Base-by-base conservation (phyloP, 2,113 vertebrate genomes). In the Thryonomys swinderianus region DNA sequence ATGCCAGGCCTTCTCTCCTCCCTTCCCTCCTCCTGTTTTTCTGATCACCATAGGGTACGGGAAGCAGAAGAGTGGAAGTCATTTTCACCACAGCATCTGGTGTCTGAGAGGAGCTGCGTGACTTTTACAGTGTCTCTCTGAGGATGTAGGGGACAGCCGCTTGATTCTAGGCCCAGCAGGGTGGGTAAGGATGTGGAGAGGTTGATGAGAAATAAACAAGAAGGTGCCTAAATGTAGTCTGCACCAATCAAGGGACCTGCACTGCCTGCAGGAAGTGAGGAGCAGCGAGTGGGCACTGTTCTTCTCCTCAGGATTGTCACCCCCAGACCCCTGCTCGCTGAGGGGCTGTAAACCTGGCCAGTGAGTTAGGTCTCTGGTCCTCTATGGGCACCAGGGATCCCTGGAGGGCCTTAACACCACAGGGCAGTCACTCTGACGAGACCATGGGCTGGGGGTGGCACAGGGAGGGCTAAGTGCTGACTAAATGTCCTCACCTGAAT, bases 131-230 rank as follows among this genome's bases (percentile, higher is more conserved):
- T 66, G 0, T 86, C 59, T 90, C 86, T n/a, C 66, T 82, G 37
- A 78, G 90, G 69, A 88, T 30, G 66, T 55, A n/a, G 74, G n/a
- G 55, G 82, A 91, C 45, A 0, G 59, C 2, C 16, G 40, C 57
- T 94, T 61, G 64, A 94, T 92, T 95, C 83, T 17, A 7, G 9
- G 42, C 95, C 30, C 97, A 23, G 90, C 71, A 40, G 25, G 66
- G 66, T 64, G 62, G 92, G 66, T 82, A 1, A 25, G 73, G 27
- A 53, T 5, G 40, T 32, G 42, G 53, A 61, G n/a, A 84, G 8
- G 18, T 79, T 96, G 90, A 87, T 95, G 78, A 95, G 92, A 96
- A 93, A 85, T 96, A 95, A 94, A 95, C 45, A 48, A 96, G 86
- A 66, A 55, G 87, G 80, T 85, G 93, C 86, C 2, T 9, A 95